These are phyloP conservation scores for Drosophila nebulosa DNA, from an alignment of 1,140 invertebrate genomes.

Conservation along the genomic window DNA sequence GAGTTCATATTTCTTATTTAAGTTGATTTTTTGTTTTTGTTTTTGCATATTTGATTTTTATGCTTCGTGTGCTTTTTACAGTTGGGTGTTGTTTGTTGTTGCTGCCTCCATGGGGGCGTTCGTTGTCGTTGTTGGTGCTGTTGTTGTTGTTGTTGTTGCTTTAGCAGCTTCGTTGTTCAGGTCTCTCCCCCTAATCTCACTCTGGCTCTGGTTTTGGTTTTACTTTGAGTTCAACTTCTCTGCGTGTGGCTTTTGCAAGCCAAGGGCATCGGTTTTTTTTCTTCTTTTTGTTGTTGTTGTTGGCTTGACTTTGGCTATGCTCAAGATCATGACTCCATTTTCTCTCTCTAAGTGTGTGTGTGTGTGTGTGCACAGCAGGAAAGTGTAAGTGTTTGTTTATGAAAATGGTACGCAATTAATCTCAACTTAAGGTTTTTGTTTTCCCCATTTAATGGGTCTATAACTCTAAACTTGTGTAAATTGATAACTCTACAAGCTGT, in stretches of 20 bases:
- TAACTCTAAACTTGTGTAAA: background rate
- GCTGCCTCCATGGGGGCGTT: slow-evolving; percentile 48
- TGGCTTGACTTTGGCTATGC: slow-evolving; percentile 60
- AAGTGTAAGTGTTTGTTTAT: slow-evolving; percentile 30
- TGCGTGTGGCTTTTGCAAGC: slow-evolving; percentile 66
- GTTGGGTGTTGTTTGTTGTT: slow-evolving; percentile 58
- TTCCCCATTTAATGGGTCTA: background rate
- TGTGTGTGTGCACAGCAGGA: slow-evolving; percentile 1
- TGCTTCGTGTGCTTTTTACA: slow-evolving; percentile 78
- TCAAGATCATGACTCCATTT: slow-evolving; percentile 56
- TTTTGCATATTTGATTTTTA: slow-evolving; percentile 77
- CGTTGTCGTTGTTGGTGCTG: slow-evolving; percentile 9
- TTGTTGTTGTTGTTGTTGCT: slow-evolving; percentile 24
- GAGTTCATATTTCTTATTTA: slow-evolving; percentile 72
- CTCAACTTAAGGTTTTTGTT: background rate
- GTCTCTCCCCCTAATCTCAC: background rate
- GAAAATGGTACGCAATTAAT: background rate
- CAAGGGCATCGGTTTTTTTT: slow-evolving; percentile 57
- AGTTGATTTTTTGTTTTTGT: slow-evolving; percentile 54
- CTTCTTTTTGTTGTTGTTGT: background rate
- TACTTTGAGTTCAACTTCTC: slow-evolving; percentile 45
- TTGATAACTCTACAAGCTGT: background rate
- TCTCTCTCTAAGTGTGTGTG: background rate
- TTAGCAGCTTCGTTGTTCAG: slow-evolving; percentile 2
- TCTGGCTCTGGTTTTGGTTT: slow-evolving; percentile 6